These are phyloP conservation scores for Pachydiplax longipennis DNA, from an alignment of 2,888 invertebrate genomes.

Conservation along the genomic window DNA sequence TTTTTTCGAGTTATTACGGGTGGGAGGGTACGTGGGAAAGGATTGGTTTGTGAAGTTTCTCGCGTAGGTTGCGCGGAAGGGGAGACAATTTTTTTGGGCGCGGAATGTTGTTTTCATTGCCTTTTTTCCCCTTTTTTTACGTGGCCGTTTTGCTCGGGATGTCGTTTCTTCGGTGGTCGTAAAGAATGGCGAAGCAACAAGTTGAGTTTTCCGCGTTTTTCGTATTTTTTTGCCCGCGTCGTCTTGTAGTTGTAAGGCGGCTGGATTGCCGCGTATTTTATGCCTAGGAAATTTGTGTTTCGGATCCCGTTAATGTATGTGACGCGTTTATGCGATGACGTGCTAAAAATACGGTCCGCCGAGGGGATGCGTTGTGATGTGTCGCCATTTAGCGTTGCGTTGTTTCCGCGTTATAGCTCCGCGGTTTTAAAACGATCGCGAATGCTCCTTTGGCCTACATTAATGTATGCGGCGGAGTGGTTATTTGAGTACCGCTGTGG, in stretches of 20 bases:
- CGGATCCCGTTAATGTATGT: not conserved
- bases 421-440: no score
- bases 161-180: conserved; percentile 33
- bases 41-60: not conserved
- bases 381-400: no score
- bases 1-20: not conserved
- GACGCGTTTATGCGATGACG: not conserved
- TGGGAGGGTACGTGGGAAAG: not conserved
- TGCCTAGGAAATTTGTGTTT: not conserved
- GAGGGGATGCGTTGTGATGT: not conserved
- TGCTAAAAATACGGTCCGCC: not conserved
- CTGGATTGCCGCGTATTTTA: not conserved
- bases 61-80: not conserved
- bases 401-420: no score
- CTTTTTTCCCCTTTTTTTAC: not conserved
- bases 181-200: conserved; percentile 44
- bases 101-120: not conserved
- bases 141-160: conserved; percentile 1
- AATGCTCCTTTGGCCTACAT: no score
- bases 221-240: not conserved
- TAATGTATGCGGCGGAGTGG: no score
- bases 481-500: no score
- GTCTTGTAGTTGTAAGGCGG: conserved; percentile 33
- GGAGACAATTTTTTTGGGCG: not conserved
- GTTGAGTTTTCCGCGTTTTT: conserved; percentile 20